These are phyloP conservation scores for Tetragonula carbonaria DNA, from an alignment of 2,888 invertebrate species.

Conservation along the genomic window DNA sequence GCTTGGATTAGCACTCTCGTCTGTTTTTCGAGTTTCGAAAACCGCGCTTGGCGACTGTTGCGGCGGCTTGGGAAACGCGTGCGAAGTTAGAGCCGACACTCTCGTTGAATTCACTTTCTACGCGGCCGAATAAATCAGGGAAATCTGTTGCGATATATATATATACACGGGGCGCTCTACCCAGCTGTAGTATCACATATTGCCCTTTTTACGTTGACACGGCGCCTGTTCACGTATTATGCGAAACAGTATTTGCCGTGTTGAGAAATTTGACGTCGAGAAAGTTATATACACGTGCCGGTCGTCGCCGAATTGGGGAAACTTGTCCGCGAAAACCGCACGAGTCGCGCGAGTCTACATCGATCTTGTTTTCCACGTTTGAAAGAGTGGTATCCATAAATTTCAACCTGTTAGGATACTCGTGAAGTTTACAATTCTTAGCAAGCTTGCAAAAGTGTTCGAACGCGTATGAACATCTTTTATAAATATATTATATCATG, in stretches of 20 bases:
- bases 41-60: not conserved
- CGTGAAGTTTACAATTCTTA: not conserved
- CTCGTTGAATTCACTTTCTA: constrained; percentile 31
- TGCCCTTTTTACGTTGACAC: constrained; percentile 22
- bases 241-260: constrained; percentile 22
- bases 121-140: constrained; percentile 29
- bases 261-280: constrained; percentile 30
- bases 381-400: too few relatives aligned
- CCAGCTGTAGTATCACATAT: not conserved
- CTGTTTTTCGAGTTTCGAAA: constrained; percentile 5
- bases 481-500: not conserved
- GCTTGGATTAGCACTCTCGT: constrained; percentile 12
- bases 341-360: not conserved
- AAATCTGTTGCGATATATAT: constrained; percentile 30
- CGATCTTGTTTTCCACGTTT: not conserved
- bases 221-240: not conserved
- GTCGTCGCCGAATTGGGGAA: constrained; percentile 10
- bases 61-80: constrained; percentile 7
- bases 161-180: not conserved
- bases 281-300: constrained; percentile 9
- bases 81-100: not conserved
- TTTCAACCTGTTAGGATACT: not conserved
- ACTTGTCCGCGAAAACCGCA: not conserved
- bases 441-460: not conserved
- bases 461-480: not conserved